phyloP scores from a whole-genome alignment of 2,797 vertebrate genomes.

The Ibycter americanus region DNA sequence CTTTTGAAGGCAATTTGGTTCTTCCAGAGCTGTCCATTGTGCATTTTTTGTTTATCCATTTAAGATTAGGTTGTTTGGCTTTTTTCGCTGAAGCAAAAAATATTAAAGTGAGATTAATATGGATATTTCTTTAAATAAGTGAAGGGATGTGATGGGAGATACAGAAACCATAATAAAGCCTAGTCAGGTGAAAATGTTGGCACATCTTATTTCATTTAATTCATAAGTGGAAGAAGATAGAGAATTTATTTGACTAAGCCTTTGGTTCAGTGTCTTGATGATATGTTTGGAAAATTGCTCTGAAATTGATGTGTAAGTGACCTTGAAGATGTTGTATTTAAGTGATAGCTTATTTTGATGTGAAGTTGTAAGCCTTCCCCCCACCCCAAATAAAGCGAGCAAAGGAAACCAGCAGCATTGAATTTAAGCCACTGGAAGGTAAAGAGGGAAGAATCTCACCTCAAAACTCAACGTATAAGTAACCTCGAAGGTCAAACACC shows the following conservation, averaged over 20 bases:
- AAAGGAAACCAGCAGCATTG: not conserved
- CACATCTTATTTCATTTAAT: conserved; percentile 37
- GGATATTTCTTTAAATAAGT: not conserved
- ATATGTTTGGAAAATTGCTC: conserved; percentile 63
- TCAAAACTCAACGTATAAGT: not conserved
- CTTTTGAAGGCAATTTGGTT: not conserved
- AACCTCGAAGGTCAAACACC: not conserved
- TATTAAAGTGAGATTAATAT: not conserved
- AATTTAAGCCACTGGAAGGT: not conserved
- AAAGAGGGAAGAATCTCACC: not conserved
- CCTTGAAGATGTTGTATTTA: conserved; percentile 45
- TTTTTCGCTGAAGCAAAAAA: not conserved
- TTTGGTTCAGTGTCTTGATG: conserved; percentile 53
- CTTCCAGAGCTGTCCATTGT: not conserved
- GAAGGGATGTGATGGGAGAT: not conserved
- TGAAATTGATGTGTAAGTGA: conserved; percentile 60
- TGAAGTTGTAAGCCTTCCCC: not conserved
- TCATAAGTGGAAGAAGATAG: not conserved
- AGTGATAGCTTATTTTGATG: conserved; percentile 26
- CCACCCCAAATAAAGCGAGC: not conserved
- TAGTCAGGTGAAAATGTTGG: conserved; percentile 43
- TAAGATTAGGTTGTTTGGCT: not conserved
- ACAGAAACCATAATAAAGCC: conserved; percentile 17
- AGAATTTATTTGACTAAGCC: conserved; percentile 61
- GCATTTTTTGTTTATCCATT: not conserved